Evolutionary conservation across 2,888 invertebrate genomes (phyloP).

Genomic region (Andrena chrysosceles): DNA sequence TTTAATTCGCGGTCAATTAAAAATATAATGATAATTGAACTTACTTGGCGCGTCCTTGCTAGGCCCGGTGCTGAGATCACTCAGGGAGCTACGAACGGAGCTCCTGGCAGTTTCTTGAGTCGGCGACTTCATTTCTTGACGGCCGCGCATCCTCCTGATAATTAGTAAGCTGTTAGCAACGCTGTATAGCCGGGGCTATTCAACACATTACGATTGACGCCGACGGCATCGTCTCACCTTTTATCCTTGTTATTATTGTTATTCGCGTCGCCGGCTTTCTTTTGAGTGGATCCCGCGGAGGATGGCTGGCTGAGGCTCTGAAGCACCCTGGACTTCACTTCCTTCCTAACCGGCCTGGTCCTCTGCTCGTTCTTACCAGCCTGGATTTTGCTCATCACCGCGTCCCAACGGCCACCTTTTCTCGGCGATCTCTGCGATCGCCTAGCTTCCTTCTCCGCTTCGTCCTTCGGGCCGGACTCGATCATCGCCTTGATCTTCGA

Average conservation of each 20-base stretch:
- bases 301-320: constrained; percentile 77
- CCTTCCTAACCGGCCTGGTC: constrained; percentile 91
- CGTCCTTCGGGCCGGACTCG: constrained; percentile 86
- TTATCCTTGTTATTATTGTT: constrained; percentile 79
- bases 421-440: constrained; percentile 87
- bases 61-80: constrained; percentile 82
- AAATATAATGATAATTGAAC: constrained; percentile 65
- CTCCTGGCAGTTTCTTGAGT: constrained; percentile 83
- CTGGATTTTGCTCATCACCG: constrained; percentile 93
- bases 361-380: constrained; percentile 90
- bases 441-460: constrained; percentile 86
- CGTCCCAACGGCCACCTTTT: constrained; percentile 91
- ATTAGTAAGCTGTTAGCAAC: constrained; percentile 28
- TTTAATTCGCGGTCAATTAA: constrained; percentile 25
- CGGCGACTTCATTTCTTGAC: constrained; percentile 80
- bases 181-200: background rate
- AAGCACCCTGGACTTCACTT: constrained; percentile 94
- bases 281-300: constrained; percentile 70
- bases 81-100: constrained; percentile 83
- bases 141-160: constrained; percentile 79
- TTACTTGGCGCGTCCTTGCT: constrained; percentile 81
- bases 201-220: background rate
- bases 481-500: constrained; percentile 92
- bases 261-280: constrained; percentile 78
- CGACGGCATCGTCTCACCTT: constrained; percentile 66